These are phyloP conservation scores for Cirrhinus mrigala DNA, from an alignment of 2,797 vertebrate species.

Conservation along the genomic window DNA sequence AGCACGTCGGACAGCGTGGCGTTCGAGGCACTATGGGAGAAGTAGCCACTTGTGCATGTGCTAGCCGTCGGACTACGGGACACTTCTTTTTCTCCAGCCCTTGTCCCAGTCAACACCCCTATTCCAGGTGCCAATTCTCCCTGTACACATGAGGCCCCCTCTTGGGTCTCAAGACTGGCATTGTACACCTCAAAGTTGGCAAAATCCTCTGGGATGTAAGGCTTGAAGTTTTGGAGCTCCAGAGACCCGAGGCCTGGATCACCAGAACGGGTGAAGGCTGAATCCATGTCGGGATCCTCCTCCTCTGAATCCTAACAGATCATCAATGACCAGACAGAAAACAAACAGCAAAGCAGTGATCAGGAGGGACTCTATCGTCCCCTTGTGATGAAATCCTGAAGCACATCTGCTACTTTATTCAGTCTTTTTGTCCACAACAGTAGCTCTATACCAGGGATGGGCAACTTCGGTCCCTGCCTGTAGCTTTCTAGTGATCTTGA, in stretches of 20 bases:
- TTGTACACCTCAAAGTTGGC: constrained; percentile 99
- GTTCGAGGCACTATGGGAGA: constrained; percentile 96
- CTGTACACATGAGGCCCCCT: constrained; percentile 52
- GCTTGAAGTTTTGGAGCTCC: constrained; percentile 76
- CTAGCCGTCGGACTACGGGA: constrained; percentile 94
- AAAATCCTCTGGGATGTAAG: constrained; percentile 94
- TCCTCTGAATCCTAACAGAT: constrained; percentile 93
- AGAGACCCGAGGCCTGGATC: constrained; percentile 67
- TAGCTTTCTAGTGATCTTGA: too few species aligned
- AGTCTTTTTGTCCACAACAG: not conserved
- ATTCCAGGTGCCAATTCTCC: constrained; percentile 57
- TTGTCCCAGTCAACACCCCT: constrained; percentile 43
- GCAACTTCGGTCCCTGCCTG: too few species aligned
- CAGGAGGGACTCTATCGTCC: not conserved
- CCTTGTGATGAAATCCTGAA: not conserved
- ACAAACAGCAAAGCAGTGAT: constrained; percentile 44
- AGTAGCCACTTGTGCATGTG: constrained; percentile 97
- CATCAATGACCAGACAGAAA: constrained; percentile 54
- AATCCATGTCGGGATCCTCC: constrained; percentile 83
- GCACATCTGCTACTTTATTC: not conserved
- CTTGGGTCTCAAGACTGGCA: constrained; percentile 85
- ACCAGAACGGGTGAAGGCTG: constrained; percentile 73
- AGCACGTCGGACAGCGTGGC: constrained; percentile 93
- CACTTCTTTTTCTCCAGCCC: constrained; percentile 81
- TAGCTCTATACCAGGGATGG: not conserved